Evolutionary conservation across 1,140 invertebrate species (phyloP).

Genomic region (Papilio polytes): DNA sequence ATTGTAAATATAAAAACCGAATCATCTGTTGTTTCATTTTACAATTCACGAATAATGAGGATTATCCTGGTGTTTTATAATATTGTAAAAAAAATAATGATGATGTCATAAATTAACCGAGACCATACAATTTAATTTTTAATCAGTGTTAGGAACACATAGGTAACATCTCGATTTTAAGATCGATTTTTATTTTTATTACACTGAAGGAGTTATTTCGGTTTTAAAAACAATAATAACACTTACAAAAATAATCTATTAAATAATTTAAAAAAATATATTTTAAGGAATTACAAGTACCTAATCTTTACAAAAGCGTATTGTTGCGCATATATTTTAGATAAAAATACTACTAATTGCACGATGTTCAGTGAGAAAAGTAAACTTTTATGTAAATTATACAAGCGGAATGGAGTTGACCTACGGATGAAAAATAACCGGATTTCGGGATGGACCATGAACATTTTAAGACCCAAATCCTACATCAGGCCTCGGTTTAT

Average conservation of each 20-base stretch:
- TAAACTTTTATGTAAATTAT: neutral
- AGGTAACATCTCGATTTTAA: neutral
- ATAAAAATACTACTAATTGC: neutral
- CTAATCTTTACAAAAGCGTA: too few species aligned
- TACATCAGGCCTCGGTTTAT: too few species aligned
- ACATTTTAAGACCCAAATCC: neutral
- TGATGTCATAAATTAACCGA: neutral
- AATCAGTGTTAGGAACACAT: neutral
- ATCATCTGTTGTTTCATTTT: conserved; percentile 78
- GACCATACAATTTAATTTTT: neutral
- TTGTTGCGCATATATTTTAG: neutral
- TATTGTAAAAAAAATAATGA: neutral
- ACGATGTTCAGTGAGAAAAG: neutral
- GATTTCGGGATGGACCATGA: too few species aligned
- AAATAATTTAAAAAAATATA: too few species aligned
- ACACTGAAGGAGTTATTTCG: too few species aligned
- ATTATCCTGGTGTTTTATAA: neutral
- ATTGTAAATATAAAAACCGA: conserved; percentile 81
- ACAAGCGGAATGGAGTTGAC: too few species aligned
- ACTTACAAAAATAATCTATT: too few species aligned
- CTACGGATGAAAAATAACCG: too few species aligned
- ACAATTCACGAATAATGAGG: conserved; percentile 35
- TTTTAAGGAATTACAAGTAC: too few species aligned
- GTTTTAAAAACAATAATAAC: too few species aligned
- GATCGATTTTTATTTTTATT: too few species aligned